Percentiles rank a stretch among this genome's conserved stretches.
Evolutionary conservation across 1,140 invertebrate genomes (phyloP).

Genomic region (Trichonephila clavipes): DNA sequence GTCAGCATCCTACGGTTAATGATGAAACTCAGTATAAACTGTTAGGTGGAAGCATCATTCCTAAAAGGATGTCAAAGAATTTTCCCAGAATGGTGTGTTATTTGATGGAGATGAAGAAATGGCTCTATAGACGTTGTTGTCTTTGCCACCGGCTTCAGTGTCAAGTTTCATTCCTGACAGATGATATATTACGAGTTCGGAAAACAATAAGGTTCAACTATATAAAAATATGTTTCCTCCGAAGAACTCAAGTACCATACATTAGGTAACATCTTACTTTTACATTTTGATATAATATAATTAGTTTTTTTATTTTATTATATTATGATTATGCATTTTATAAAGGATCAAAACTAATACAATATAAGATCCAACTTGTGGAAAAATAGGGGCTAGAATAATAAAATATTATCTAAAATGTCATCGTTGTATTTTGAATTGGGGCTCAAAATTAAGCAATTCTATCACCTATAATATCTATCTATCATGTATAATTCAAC

Average conservation of each 20-base stretch:
- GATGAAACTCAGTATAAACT: constrained; percentile 83
- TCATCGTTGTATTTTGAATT: too few relatives aligned
- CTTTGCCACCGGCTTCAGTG: constrained; percentile 81
- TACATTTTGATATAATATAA: background rate
- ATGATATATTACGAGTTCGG: constrained; percentile 77
- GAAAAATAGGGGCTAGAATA: too few relatives aligned
- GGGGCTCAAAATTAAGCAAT: too few relatives aligned
- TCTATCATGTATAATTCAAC: too few relatives aligned
- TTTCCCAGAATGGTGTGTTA: constrained; percentile 80
- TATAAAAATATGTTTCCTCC: constrained; percentile 82
- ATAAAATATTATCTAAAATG: too few relatives aligned
- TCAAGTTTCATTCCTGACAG: constrained; percentile 80
- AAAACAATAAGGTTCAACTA: constrained; percentile 80
- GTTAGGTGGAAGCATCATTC: constrained; percentile 81
- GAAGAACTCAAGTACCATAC: constrained; percentile 78
- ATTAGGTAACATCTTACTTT: constrained; percentile 81
- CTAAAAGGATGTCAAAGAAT: constrained; percentile 81
- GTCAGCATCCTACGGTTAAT: constrained; percentile 83
- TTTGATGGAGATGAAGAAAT: constrained; percentile 79
- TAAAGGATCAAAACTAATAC: too few relatives aligned
- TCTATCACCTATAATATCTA: too few relatives aligned
- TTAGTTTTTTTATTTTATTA: background rate
- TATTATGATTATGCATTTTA: too few relatives aligned
- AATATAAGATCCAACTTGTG: too few relatives aligned
- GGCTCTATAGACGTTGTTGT: constrained; percentile 80